Percentiles rank a stretch among this genome's conserved stretches.
These are phyloP conservation scores for Barypeithes pellucidus DNA, from an alignment of 2,888 invertebrate genomes.

Conservation along the genomic window DNA sequence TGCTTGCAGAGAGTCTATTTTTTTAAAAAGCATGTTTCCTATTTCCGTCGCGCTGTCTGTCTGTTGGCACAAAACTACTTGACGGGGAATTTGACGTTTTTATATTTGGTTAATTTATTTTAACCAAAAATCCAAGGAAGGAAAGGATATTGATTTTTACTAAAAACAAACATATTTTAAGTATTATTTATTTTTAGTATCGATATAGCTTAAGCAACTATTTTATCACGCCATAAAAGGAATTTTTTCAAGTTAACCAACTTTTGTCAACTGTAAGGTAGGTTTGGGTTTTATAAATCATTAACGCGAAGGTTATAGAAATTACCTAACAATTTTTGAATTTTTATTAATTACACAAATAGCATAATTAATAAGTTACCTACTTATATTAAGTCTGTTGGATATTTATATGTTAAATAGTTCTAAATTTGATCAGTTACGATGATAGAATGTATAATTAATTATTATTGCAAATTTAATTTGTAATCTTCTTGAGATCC, in stretches of 20 bases:
- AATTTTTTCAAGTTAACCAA: conserved; percentile 2
- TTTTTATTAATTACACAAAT: conserved; percentile 8
- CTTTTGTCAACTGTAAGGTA: conserved; percentile 8
- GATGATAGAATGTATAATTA: background rate
- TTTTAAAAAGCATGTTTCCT: too few species aligned
- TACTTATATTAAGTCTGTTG: background rate
- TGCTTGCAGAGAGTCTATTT: too few species aligned
- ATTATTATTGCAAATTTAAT: background rate
- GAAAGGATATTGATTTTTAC: too few species aligned
- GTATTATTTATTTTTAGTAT: too few species aligned
- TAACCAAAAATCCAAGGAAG: too few species aligned
- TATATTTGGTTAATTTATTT: too few species aligned
- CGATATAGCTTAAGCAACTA: background rate
- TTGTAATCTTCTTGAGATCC: background rate
- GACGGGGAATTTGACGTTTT: too few species aligned
- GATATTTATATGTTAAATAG: conserved; percentile 9
- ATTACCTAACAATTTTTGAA: conserved; percentile 11
- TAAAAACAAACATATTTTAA: too few species aligned
- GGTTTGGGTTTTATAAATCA: conserved; percentile 18
- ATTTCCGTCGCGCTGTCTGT: too few species aligned
- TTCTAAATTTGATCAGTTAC: background rate
- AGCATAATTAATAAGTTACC: conserved; percentile 4
- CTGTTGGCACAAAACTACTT: too few species aligned
- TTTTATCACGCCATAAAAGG: background rate
- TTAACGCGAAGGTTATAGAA: conserved; percentile 4